These are phyloP conservation scores for Cheumatopsyche charites DNA, from an alignment of 1,140 invertebrate genomes.

Conservation along the genomic window DNA sequence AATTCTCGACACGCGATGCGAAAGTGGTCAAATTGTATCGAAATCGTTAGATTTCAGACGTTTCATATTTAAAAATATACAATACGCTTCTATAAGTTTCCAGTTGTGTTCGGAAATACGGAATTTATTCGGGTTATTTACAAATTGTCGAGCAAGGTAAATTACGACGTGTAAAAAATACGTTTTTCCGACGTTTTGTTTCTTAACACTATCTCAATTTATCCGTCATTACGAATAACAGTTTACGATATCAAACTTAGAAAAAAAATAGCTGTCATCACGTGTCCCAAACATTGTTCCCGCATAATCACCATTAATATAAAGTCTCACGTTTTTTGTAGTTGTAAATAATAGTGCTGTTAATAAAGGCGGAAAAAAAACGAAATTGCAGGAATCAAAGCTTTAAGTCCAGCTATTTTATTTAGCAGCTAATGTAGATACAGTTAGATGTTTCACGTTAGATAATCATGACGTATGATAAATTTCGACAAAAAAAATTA, in stretches of 20 bases:
- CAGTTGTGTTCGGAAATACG: too few relatives aligned
- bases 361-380: slow-evolving; percentile 14
- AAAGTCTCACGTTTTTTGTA: slow-evolving; percentile 12
- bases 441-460: slow-evolving; percentile 13
- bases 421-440: slow-evolving; percentile 16
- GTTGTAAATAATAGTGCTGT: slow-evolving; percentile 7
- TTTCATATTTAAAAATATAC: too few relatives aligned
- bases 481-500: too few relatives aligned
- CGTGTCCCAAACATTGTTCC: slow-evolving; percentile 21
- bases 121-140: too few relatives aligned
- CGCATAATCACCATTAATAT: slow-evolving; percentile 13
- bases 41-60: not conserved
- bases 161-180: not conserved
- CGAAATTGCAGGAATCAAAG: slow-evolving; percentile 20
- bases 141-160: too few relatives aligned
- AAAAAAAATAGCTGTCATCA: slow-evolving; percentile 16
- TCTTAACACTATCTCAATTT: slow-evolving; percentile 4
- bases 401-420: not conserved
- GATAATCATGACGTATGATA: not conserved
- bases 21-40: slow-evolving; percentile 5
- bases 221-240: slow-evolving; percentile 4
- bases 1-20: not conserved
- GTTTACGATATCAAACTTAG: not conserved
- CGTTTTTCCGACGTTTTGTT: not conserved
- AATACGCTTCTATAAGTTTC: too few relatives aligned